Conservation (phyloP, 2,113 vertebrate species). For the Ellobius talpinus region DNA sequence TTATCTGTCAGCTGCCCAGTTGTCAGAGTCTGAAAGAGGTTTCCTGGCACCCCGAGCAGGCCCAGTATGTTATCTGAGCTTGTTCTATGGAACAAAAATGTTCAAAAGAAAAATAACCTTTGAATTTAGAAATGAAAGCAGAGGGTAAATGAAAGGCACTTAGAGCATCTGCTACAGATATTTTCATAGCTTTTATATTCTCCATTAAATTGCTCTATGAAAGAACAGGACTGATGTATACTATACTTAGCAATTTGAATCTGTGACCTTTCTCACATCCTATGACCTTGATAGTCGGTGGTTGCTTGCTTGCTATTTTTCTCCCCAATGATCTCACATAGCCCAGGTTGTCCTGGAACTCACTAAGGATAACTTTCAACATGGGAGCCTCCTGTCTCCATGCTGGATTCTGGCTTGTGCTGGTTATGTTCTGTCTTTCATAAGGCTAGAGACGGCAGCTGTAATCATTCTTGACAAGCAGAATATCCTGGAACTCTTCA, state of each 20-base stretch:
- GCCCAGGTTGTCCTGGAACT: not conserved
- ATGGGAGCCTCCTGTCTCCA: not conserved
- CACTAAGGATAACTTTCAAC: not conserved
- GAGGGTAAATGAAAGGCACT: not conserved
- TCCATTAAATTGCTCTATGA: not conserved
- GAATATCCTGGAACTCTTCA: not conserved
- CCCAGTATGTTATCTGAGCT: not conserved
- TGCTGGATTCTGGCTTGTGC: not conserved
- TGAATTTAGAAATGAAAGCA: not conserved
- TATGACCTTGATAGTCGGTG: not conserved
- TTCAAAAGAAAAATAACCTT: constrained; percentile 34
- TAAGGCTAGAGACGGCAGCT: not conserved
- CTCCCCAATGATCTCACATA: not conserved
- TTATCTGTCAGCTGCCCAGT: not conserved
- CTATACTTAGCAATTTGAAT: not conserved
- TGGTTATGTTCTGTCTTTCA: not conserved
- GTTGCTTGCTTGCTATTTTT: not conserved
- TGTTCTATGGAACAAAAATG: not conserved
- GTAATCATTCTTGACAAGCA: not conserved
- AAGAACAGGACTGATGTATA: not conserved
- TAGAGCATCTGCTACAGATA: not conserved
- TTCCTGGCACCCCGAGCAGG: not conserved
- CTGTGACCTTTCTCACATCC: not conserved
- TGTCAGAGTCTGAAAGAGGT: not conserved
- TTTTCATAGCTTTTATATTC: constrained; percentile 23